A percentile compares a stretch with the other conserved stretches of the same genome.
Evolutionary conservation across 2,113 vertebrate species (phyloP).

Genomic region (Neolamprologus toae): DNA sequence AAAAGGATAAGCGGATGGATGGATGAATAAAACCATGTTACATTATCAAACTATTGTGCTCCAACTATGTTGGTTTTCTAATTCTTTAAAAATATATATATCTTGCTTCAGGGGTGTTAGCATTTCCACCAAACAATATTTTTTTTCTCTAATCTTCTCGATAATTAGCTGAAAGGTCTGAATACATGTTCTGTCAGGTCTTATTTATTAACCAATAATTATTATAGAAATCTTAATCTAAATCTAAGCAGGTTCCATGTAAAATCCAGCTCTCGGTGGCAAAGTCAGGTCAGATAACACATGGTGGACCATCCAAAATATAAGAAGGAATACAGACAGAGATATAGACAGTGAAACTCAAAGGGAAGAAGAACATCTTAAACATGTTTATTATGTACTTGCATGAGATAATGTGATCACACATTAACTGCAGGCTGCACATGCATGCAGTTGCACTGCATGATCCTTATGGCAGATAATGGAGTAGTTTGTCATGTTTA

Average conservation of each 20-base stretch:
- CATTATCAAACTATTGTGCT: not conserved
- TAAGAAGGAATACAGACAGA: not conserved
- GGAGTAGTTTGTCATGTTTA: slow-evolving; percentile 23
- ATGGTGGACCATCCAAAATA: not conserved
- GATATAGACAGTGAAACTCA: not conserved
- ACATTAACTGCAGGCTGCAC: slow-evolving; percentile 3
- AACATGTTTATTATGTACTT: not conserved
- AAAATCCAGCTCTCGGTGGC: not conserved
- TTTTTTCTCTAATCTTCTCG: not conserved
- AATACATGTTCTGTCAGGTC: not conserved
- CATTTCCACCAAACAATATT: not conserved
- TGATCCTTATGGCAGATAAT: slow-evolving; percentile 9
- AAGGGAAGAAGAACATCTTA: not conserved
- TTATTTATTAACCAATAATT: not conserved
- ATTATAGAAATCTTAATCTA: not conserved
- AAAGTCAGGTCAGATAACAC: not conserved
- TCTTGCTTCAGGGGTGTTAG: not conserved
- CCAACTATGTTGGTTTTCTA: not conserved
- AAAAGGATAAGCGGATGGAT: not conserved
- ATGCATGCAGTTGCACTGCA: not conserved
- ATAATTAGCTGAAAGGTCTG: not conserved
- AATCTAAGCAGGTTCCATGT: not conserved
- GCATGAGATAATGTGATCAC: not conserved
- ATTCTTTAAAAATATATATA: not conserved
- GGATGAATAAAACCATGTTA: not conserved